Evolutionary conservation across 2,888 invertebrate genomes (phyloP), one percentile per base, ranked within the genome.

Genomic region (Trissolcus japonicus): DNA sequence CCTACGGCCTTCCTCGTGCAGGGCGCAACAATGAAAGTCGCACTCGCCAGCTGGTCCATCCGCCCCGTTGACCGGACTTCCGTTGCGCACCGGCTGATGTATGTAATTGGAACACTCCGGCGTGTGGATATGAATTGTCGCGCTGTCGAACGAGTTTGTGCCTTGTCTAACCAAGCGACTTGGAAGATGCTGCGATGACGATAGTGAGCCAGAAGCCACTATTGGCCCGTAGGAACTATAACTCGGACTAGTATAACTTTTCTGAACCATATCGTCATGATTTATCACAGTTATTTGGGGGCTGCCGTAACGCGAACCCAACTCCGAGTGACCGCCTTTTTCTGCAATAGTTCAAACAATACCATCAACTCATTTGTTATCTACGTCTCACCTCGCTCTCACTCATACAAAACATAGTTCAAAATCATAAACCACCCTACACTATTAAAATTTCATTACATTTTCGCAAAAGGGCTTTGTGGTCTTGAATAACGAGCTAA

Each of bases 261-360:
- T 90, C 83, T 90, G 89, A 84, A 89, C 88, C 88, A 94, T 93
- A 90, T 95, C 95, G 91, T 96, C 96, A 92, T 96, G 96, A 92
- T 96, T 96, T 91, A 96, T 96, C 91, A 96, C 96, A 90, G 96
- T 96, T 92, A 96, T 96, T 93, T 96, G 96, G 86, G 96, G 96
- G 90, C 93, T 93, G 87, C 92, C 89, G 87, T 91, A 91, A 77
- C 91, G 91, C 73, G 90, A 90, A 35, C 84, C 85, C 75, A 88
- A 80, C 82, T 90, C 86, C 82, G 90, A 87, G 92, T 92, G 90
- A 90, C 91, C 88, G 66, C 86, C 83, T 78, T 86, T 85, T 60
- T 76, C 79, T 79, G 57, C 21, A 79, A 75, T 1, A 71, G 73
- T 7, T 35, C 56, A 16, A 55, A 48, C 67, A 46, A 35, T 41